Base-by-base conservation (phyloP, 1,140 invertebrate species). In the Psilanteris sp. region DNA sequence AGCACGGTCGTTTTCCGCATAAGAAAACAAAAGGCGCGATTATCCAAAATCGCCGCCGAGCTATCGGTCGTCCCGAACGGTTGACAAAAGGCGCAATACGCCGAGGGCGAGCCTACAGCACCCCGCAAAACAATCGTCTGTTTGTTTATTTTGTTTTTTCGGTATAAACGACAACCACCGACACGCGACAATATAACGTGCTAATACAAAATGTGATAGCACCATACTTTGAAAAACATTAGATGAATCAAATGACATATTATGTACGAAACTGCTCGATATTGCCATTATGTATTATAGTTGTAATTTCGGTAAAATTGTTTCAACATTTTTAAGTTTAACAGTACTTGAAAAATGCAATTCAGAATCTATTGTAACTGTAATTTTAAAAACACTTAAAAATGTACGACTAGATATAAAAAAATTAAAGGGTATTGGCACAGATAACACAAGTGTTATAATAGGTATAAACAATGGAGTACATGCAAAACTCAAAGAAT, bases 381-480 rank as follows among this genome's bases (percentile, higher is more conserved):
- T 59, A 0, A n/a, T 68, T 9, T 16, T 46, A 18, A 24, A 8
- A 3, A 46, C 24, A 2, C 8, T 48, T 31, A 18, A 32, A 26
- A 2, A 6, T 22, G 9, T 48, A 6, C 8, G 6, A n/a, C 77
- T 44, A 48, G 14, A 64, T 74, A 82, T 67, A 24, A 22, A 80
- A 43, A 80, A 80, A 43, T 75, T 81, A 44, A 79, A 73, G 46
- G 82, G 80, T 16, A 79, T 85, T 44, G 85, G 83, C 4, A 85
- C 83, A 1, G 83, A 86, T 37, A 85, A 86, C 70, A 83, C 83
- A 3, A 75, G 76, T 43, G 83, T 85, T 2, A 87, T 86, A 80
- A 37, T 72, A 11, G 85, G 85, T 2, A 59, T 81, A 11, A 86
- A 85, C 67, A 85, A 85, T 55, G 81, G 82, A 14, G 77, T 86